Evolutionary conservation across 2,113 vertebrate genomes (phyloP).

Genomic region (Petrocephalus zakoni): DNA sequence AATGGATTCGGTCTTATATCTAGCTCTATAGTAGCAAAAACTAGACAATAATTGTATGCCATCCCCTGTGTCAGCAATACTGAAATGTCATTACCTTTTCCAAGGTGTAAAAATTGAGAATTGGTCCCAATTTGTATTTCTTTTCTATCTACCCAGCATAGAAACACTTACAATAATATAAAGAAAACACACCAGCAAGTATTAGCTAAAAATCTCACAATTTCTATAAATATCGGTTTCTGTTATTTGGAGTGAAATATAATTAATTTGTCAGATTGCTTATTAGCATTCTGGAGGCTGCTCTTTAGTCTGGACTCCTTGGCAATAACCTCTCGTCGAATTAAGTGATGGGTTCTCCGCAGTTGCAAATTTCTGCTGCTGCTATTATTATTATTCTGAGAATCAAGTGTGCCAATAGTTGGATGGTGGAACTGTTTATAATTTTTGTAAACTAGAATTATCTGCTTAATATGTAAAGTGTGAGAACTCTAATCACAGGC

Average conservation of each 20-base stretch:
- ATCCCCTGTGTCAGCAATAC: neutral
- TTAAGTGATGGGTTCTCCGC: neutral
- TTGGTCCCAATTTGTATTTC: neutral
- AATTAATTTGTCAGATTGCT: neutral
- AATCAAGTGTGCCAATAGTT: neutral
- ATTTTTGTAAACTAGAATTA: slow-evolving; percentile 14
- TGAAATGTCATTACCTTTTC: neutral
- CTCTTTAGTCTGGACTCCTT: neutral
- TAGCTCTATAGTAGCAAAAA: neutral
- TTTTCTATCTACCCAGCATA: neutral
- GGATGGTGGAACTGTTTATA: neutral
- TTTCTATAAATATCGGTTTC: neutral
- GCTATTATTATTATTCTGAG: neutral
- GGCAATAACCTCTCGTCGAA: slow-evolving; percentile 13
- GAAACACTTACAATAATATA: neutral
- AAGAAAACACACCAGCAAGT: neutral
- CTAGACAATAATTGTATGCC: neutral
- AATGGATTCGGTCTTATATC: neutral
- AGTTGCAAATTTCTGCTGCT: neutral
- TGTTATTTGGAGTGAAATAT: neutral
- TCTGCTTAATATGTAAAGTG: slow-evolving; percentile 19
- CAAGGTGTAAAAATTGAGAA: neutral
- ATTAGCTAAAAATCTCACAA: neutral
- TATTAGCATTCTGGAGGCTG: neutral
- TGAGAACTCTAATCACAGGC: slow-evolving; percentile 1